Evolutionary conservation across 2,113 vertebrate species (phyloP), one percentile per base, ranked within the genome.

Genomic region (Lepus europaeus): DNA sequence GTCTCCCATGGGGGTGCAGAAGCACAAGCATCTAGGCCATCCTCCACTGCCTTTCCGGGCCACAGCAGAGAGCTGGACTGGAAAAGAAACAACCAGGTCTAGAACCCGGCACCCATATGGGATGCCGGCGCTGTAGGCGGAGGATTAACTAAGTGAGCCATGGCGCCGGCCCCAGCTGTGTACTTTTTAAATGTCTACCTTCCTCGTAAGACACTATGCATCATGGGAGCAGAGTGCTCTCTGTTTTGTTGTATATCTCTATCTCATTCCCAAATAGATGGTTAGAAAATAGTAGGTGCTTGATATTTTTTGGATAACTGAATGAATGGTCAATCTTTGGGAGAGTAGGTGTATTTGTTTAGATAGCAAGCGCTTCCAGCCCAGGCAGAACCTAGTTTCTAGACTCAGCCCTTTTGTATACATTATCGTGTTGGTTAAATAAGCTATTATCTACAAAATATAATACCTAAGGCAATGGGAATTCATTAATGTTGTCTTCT

Each of bases 351-450:
- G 4, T 39, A 49, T 80, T 84, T 92, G 10, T 86, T 91, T 91
- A 74, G 31, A 76, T 73, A 85, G 6, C 61, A 79, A 27, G 92
- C 59, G 16, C 73, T 81, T 88, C 91, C 69, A 31, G 70, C 39
- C 29, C 13, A 69, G 64, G 66, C 45, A 87, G 74, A 94, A 78
- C 82, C 36, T 61, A 63, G 20, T 66, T 87, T 94, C 70, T 19
- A 61, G 16, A 80, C 56, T 16, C 49, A 36, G n/a, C 4, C 70
- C 77, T 64, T 89, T 85, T 45, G 56, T 36, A 63, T 31, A 31
- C 29, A 82, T 89, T 82, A 51, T 76, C 20, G 9, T 77, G 63
- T 89, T 82, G n/a, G 25, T 89, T 91, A 81, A 89, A 69, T 91
- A 80, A 81, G n/a, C 22, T 59, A 31, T 82, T 23, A 53, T 77